Evolutionary conservation across 2,113 vertebrate species (phyloP).

Genomic region (Corvus moneduloides): DNA sequence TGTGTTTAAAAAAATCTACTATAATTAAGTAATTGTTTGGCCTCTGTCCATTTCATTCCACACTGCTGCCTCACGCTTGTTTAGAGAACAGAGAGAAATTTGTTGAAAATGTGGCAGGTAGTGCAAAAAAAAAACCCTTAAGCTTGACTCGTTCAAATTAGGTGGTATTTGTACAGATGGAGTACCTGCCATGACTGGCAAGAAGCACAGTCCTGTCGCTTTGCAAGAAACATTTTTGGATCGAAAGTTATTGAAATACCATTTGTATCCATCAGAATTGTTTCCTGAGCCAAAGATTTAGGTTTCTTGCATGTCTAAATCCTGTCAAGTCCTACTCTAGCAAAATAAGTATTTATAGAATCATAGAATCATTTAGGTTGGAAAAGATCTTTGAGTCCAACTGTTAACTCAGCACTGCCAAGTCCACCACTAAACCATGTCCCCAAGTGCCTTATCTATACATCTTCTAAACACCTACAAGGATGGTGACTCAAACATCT

Average conservation of each 20-base stretch:
- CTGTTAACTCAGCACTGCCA: not conserved
- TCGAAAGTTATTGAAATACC: conserved; percentile 12
- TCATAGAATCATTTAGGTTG: not conserved
- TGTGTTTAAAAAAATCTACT: not conserved
- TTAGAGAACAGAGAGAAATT: conserved; percentile 34
- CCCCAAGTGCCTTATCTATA: not conserved
- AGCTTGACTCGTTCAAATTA: conserved; percentile 18
- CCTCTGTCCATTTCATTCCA: conserved; percentile 38
- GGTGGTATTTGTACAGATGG: conserved; percentile 44
- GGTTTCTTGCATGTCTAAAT: conserved; percentile 13
- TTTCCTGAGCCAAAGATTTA: conserved; percentile 31
- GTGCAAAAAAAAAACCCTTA: not conserved
- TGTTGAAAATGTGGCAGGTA: conserved; percentile 34
- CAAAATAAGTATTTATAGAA: conserved; percentile 1
- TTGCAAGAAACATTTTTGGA: conserved; percentile 34
- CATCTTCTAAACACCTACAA: not conserved
- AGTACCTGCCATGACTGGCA: conserved; percentile 53
- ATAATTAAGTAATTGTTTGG: conserved; percentile 30
- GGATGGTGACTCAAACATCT: not conserved
- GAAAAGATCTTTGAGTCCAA: not conserved
- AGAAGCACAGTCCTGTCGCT: conserved; percentile 5
- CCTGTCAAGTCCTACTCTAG: conserved; percentile 5
- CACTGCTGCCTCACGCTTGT: conserved; percentile 24
- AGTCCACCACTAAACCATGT: not conserved
- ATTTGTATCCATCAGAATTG: conserved; percentile 14